phyloP scores from a whole-genome alignment of 2,888 invertebrate genomes.

The Atrina japonica region DNA sequence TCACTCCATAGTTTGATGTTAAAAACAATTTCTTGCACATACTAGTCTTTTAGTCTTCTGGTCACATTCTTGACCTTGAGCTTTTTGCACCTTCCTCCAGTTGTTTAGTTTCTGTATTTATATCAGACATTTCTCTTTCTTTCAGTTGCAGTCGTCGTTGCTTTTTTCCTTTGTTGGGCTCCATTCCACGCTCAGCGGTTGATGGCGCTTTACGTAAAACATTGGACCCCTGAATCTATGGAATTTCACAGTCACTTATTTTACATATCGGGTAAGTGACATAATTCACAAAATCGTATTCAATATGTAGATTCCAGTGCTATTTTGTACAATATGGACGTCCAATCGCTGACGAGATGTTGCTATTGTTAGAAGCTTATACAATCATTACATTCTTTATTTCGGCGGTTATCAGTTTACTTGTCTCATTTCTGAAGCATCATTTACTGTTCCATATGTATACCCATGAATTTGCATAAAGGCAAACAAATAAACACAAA shows the following conservation, averaged over 20 bases:
- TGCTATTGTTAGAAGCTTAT: background rate
- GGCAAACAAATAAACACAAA: too few species aligned
- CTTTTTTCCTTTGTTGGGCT: constrained; percentile 95
- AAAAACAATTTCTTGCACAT: too few species aligned
- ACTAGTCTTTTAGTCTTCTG: too few species aligned
- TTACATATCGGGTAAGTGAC: constrained; percentile 78
- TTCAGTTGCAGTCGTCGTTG: constrained; percentile 94
- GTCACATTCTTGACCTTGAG: background rate
- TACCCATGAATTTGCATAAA: too few species aligned
- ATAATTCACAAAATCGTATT: too few species aligned
- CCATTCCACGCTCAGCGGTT: constrained; percentile 96
- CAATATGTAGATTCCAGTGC: too few species aligned
- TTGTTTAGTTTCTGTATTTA: background rate
- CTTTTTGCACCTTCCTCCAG: background rate
- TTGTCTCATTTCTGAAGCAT: too few species aligned
- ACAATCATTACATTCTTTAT: background rate
- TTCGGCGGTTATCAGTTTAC: background rate
- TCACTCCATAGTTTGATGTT: too few species aligned
- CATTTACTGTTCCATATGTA: too few species aligned
- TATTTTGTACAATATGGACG: too few species aligned
- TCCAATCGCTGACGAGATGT: too few species aligned
- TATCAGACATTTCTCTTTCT: too few species aligned
- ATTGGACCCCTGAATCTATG: constrained; percentile 77
- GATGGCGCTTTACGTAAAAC: constrained; percentile 84
- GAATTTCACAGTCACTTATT: constrained; percentile 79